phyloP scores from a whole-genome alignment of 2,113 vertebrate genomes.

The Campylorhamphus procurvoides region DNA sequence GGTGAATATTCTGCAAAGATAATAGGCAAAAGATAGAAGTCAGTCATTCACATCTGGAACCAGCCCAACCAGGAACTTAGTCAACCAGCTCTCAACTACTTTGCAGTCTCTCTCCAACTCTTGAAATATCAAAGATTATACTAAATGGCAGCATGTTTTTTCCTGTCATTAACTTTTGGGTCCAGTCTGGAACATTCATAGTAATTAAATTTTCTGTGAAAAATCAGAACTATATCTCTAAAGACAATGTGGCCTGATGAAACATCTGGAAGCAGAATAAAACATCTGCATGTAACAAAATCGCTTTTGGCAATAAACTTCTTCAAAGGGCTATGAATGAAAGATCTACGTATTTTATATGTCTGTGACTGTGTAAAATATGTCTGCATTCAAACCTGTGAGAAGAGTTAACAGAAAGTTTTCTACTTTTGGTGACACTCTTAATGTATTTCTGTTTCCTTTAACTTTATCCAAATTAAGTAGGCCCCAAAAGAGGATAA shows the following conservation, averaged over 20 bases:
- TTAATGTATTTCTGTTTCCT: not conserved
- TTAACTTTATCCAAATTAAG: not conserved
- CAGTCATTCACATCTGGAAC: not conserved
- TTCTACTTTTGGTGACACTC: not conserved
- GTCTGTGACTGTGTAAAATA: not conserved
- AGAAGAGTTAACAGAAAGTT: not conserved
- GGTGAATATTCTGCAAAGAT: slow-evolving; percentile 25
- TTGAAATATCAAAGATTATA: not conserved
- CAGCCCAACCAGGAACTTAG: not conserved
- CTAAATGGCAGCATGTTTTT: not conserved
- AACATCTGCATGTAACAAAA: slow-evolving; percentile 35
- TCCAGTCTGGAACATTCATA: not conserved
- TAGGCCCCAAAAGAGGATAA: not conserved
- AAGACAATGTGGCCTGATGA: slow-evolving; percentile 41
- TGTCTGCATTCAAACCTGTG: not conserved
- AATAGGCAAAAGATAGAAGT: not conserved
- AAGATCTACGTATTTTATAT: not conserved
- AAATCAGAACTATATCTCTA: not conserved
- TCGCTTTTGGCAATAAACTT: not conserved
- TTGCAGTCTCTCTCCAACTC: not conserved
- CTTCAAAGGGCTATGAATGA: slow-evolving; percentile 36
- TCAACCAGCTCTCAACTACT: not conserved
- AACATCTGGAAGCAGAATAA: slow-evolving; percentile 37
- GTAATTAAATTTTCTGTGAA: slow-evolving; percentile 44
- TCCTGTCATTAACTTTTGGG: slow-evolving; percentile 29